These are phyloP conservation scores for Ryuthela nishihirai DNA, from an alignment of 2,888 invertebrate genomes.

Conservation along the genomic window DNA sequence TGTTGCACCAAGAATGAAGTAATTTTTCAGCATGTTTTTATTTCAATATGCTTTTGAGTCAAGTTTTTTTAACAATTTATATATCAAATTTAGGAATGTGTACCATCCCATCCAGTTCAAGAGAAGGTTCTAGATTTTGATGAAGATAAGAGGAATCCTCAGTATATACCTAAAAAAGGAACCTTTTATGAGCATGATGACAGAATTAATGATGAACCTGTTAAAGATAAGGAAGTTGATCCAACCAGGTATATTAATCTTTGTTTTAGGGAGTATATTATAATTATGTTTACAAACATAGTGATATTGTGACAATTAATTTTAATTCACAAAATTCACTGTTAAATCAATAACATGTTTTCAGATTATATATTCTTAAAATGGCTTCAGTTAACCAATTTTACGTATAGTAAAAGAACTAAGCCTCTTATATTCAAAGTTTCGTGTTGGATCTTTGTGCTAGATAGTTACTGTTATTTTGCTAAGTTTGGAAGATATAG, in stretches of 20 bases:
- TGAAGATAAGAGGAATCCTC: slow-evolving; percentile 92
- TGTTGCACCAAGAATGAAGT: not conserved
- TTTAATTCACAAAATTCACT: no score
- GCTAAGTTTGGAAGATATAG: no score
- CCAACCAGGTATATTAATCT: slow-evolving; percentile 16
- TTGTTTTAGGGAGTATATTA: no score
- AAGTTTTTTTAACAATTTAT: slow-evolving; percentile 1
- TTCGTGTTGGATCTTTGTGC: no score
- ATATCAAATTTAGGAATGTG: slow-evolving; percentile 30
- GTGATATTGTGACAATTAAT: no score
- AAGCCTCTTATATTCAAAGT: no score
- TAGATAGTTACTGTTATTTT: no score
- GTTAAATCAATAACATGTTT: no score
- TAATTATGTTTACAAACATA: no score
- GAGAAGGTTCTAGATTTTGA: slow-evolving; percentile 74
- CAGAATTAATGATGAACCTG: slow-evolving; percentile 51
- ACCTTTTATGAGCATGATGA: slow-evolving; percentile 97
- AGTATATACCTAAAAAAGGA: slow-evolving; percentile 93
- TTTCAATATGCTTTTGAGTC: not conserved
- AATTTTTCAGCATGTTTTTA: slow-evolving; percentile 1
- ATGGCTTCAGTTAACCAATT: no score
- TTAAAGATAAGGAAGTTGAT: slow-evolving; percentile 41
- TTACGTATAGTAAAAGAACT: no score
- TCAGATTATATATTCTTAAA: no score
- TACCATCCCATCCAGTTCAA: slow-evolving; percentile 42